Conservation (phyloP, 2,888 invertebrate species). For the Heteropelma amictum region DNA sequence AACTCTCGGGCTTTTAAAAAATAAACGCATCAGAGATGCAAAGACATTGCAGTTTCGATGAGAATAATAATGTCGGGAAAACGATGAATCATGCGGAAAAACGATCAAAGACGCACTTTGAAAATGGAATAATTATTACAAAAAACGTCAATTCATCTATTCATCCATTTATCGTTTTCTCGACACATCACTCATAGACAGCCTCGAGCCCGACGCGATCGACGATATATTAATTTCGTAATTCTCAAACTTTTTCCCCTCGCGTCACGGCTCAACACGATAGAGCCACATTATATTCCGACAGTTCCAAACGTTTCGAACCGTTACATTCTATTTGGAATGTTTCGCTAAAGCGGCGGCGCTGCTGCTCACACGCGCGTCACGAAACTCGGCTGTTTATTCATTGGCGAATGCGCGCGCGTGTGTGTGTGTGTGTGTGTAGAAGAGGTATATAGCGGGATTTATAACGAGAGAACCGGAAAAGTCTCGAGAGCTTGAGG, state of each 20-base stretch:
- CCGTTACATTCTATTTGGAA: slow-evolving; percentile 44
- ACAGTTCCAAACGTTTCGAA: slow-evolving; percentile 7
- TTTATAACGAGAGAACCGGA: slow-evolving; percentile 56
- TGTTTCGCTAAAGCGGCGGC: slow-evolving; percentile 30
- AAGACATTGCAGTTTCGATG: too few relatives aligned
- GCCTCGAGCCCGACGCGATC: background rate
- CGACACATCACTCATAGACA: background rate
- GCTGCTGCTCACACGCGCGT: too few relatives aligned
- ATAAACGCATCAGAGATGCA: too few relatives aligned
- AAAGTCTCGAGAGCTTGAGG: slow-evolving; percentile 48
- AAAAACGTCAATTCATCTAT: too few relatives aligned
- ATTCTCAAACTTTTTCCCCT: background rate
- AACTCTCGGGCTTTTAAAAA: too few relatives aligned
- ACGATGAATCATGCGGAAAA: too few relatives aligned
- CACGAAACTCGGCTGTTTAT: slow-evolving; percentile 16
- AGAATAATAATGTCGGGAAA: too few relatives aligned
- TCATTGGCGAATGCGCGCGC: slow-evolving; percentile 13
- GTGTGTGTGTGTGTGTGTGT: background rate
- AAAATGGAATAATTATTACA: too few relatives aligned
- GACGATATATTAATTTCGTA: background rate
- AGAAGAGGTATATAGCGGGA: slow-evolving; percentile 52
- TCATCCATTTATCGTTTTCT: too few relatives aligned
- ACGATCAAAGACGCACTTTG: too few relatives aligned
- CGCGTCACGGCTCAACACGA: background rate
- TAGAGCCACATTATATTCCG: slow-evolving; percentile 13